Conservation (phyloP, 2,888 invertebrate genomes). For the Blera fallax region DNA sequence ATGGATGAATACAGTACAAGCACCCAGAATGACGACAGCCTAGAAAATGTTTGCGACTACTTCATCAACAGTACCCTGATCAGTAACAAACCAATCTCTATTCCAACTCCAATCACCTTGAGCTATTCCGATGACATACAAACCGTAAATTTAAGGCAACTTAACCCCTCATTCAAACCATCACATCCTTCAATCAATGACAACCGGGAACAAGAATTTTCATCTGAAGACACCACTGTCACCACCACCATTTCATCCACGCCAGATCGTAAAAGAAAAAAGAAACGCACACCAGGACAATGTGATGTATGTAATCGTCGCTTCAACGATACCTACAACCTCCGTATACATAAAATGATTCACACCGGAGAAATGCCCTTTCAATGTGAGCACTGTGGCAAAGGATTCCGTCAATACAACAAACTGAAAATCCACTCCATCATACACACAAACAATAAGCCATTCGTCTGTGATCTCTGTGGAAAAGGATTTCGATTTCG, state of each 20-base stretch:
- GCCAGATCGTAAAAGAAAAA: slow-evolving; percentile 50
- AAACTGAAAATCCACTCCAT: slow-evolving; percentile 78
- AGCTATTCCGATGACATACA: background rate
- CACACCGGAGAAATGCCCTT: slow-evolving; percentile 78
- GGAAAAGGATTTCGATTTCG: slow-evolving; percentile 77
- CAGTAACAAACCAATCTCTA: background rate
- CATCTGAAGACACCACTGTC: background rate
- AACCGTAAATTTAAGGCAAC: background rate
- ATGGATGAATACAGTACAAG: background rate
- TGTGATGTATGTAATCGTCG: slow-evolving; percentile 75
- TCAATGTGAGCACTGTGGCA: slow-evolving; percentile 76
- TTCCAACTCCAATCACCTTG: background rate
- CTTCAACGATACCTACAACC: slow-evolving; percentile 77
- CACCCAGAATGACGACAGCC: background rate
- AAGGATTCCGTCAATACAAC: slow-evolving; percentile 77
- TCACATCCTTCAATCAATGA: background rate
- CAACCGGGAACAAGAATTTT: slow-evolving; percentile 7
- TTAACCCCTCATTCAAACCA: background rate
- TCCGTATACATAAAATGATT: slow-evolving; percentile 78
- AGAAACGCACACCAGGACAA: slow-evolving; percentile 72
- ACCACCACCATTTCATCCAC: background rate
- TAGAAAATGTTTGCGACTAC: slow-evolving; percentile 13
- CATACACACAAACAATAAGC: slow-evolving; percentile 76
- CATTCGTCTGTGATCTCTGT: slow-evolving; percentile 77
- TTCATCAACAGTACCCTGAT: background rate